phyloP scores from a whole-genome alignment of 1,140 invertebrate species.

The Bombus waltoni region DNA sequence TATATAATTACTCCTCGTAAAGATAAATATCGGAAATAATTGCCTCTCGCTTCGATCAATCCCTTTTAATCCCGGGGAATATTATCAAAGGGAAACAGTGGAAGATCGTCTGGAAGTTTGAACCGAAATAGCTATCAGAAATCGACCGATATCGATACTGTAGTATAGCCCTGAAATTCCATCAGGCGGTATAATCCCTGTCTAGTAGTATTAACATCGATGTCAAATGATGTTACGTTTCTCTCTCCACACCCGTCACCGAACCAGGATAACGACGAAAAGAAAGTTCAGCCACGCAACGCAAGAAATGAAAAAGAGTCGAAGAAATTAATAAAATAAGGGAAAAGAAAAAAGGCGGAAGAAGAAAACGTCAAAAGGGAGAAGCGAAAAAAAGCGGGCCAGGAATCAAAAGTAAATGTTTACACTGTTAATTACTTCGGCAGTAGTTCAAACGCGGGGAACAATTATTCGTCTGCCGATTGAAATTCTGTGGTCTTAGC shows the following conservation, averaged over 20 bases:
- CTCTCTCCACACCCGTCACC: accelerated
- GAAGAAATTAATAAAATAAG: neutral
- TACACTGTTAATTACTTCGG: slow-evolving; percentile 65
- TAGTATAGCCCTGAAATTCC: neutral
- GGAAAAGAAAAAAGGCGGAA: neutral
- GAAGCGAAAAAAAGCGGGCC: neutral
- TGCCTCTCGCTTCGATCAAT: neutral
- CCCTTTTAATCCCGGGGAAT: neutral
- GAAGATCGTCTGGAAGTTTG: neutral
- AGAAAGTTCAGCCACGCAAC: too few species aligned
- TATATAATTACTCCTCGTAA: neutral
- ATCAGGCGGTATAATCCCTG: neutral
- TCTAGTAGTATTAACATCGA: slow-evolving; percentile 11
- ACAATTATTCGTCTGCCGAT: slow-evolving; percentile 76
- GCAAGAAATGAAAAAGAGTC: neutral
- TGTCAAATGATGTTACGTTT: neutral
- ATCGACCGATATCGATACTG: neutral
- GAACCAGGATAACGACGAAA: neutral
- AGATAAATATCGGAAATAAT: slow-evolving; percentile 17
- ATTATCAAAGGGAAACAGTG: neutral
- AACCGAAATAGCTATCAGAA: neutral
- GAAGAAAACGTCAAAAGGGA: neutral
- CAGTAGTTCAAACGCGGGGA: slow-evolving; percentile 58
- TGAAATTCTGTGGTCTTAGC: slow-evolving; percentile 78
- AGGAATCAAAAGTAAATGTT: slow-evolving; percentile 65